Conservation (phyloP, 1,140 invertebrate genomes). For the Zaprionus africanus region DNA sequence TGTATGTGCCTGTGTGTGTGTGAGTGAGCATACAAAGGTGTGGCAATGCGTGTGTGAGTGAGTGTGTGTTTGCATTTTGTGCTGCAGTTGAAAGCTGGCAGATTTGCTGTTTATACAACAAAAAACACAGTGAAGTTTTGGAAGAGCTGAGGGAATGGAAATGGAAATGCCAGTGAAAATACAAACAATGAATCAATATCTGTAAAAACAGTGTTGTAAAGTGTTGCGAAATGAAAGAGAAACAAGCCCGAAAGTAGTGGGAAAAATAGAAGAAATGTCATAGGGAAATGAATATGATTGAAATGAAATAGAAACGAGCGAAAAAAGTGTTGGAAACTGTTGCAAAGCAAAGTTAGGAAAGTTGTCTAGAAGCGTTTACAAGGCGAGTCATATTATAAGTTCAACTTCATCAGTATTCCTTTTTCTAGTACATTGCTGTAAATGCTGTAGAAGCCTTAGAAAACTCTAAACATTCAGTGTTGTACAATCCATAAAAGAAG, state of each 20-base stretch:
- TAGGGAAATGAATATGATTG: background rate
- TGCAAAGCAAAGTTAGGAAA: background rate
- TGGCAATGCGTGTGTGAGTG: conserved; percentile 2
- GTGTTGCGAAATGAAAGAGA: background rate
- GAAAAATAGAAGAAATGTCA: background rate
- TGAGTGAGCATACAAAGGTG: conserved; percentile 20
- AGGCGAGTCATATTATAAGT: too few species aligned
- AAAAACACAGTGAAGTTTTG: conserved; percentile 2
- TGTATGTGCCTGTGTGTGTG: background rate
- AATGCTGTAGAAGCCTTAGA: too few species aligned
- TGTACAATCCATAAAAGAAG: background rate
- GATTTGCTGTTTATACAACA: conserved; percentile 13
- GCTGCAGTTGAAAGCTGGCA: conserved; percentile 16
- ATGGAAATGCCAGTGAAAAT: background rate
- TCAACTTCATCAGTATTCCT: background rate
- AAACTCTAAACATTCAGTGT: background rate
- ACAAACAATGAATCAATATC: background rate
- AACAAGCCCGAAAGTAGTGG: background rate
- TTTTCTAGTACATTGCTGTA: background rate
- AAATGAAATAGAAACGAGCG: background rate
- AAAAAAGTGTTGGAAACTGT: background rate
- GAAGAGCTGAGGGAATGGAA: background rate
- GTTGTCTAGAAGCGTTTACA: too few species aligned
- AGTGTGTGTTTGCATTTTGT: conserved; percentile 21
- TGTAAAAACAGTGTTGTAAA: conserved; percentile 20